Evolutionary conservation across 23 tunicate species (phyloP).

Genomic region (Trididemnum nubilum): DNA sequence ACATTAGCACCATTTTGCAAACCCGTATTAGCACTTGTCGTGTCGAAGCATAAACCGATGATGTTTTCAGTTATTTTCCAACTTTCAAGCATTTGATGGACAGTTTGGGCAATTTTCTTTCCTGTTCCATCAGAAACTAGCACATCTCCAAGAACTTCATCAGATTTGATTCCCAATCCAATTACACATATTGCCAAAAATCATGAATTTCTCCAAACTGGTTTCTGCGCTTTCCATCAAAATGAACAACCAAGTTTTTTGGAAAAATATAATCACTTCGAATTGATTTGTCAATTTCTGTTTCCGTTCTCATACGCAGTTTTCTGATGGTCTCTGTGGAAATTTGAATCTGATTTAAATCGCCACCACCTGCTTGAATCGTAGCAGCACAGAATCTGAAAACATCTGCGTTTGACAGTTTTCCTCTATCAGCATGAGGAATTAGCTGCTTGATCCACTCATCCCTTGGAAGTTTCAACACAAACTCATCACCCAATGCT

Average conservation of each 20-base stretch:
- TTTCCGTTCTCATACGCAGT: neutral
- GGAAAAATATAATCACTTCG: neutral
- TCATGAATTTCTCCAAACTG: slow-evolving; percentile 6
- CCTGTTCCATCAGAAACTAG: slow-evolving; percentile 3
- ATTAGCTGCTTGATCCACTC: slow-evolving; percentile 12
- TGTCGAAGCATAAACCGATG: neutral
- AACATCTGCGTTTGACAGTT: slow-evolving; percentile 2
- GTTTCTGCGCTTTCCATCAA: slow-evolving; percentile 13
- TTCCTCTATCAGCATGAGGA: slow-evolving; percentile 21
- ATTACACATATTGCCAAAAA: neutral
- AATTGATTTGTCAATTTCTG: neutral
- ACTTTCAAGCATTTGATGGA: slow-evolving; percentile 2
- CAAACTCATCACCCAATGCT: slow-evolving; percentile 2
- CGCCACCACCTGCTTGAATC: slow-evolving; percentile 18
- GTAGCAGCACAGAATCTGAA: slow-evolving; percentile 19
- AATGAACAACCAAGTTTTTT: neutral
- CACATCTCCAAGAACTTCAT: slow-evolving; percentile 11
- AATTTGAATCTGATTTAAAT: slow-evolving; percentile 12
- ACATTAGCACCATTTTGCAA: slow-evolving; percentile 7
- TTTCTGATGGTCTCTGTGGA: slow-evolving; percentile 18
- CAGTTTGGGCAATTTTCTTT: slow-evolving; percentile 3
- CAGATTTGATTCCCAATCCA: neutral
- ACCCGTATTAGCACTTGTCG: slow-evolving; percentile 17
- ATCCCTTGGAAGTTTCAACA: slow-evolving; percentile 5
- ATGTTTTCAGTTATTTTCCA: slow-evolving; percentile 14